Evolutionary conservation across 1,140 invertebrate genomes (phyloP).

Genomic region (Aphaenogaster ashmeadi): DNA sequence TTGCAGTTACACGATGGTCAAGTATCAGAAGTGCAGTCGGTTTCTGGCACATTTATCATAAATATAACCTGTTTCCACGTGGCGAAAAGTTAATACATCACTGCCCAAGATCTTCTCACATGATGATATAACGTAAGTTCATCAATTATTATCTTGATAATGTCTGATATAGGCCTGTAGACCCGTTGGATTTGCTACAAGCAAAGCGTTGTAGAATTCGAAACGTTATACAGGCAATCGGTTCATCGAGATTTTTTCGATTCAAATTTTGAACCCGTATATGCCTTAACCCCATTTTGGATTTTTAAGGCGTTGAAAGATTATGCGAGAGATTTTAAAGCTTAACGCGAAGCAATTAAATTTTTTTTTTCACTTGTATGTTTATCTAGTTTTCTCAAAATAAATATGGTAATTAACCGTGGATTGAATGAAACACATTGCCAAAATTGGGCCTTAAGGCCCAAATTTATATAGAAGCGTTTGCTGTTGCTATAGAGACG

Average conservation of each 20-base stretch:
- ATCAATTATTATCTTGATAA: conserved; percentile 45
- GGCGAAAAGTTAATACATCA: conserved; percentile 54
- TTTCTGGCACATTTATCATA: conserved; percentile 68
- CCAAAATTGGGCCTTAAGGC: conserved; percentile 57
- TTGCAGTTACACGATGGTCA: conserved; percentile 67
- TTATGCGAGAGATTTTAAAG: not conserved
- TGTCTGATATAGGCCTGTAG: not conserved
- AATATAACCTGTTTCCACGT: conserved; percentile 70
- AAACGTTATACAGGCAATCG: not conserved
- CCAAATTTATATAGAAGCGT: conserved; percentile 19
- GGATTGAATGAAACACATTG: not conserved
- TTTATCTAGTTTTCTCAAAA: conserved; percentile 16
- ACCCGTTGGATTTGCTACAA: conserved; percentile 2
- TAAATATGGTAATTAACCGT: not conserved
- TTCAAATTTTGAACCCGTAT: not conserved
- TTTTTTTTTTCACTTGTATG: not conserved
- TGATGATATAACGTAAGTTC: conserved; percentile 68
- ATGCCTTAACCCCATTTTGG: not conserved
- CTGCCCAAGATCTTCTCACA: conserved; percentile 12
- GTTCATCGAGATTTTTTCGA: not conserved
- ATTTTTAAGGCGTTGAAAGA: not conserved
- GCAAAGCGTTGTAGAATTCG: not conserved
- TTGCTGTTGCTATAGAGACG: conserved; percentile 26
- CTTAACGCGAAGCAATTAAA: conserved; percentile 1
- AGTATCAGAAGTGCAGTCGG: conserved; percentile 69